Base-by-base conservation (phyloP, 2,113 vertebrate genomes). In the Alectura lathami region DNA sequence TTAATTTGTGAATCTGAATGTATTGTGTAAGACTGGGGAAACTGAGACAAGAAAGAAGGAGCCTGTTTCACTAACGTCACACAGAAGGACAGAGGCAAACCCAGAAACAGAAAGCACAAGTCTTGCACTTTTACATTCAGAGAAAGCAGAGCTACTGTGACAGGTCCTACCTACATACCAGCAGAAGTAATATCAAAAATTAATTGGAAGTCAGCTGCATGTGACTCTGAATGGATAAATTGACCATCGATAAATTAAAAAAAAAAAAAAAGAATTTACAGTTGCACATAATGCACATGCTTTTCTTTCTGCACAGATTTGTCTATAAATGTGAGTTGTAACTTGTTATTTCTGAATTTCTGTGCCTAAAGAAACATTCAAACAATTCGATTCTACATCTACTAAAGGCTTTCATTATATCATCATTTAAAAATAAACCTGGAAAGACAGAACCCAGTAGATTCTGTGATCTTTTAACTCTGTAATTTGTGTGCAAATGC, bases 171-270 rank as follows among this genome's bases (percentile, higher is more conserved):
- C 9, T 62, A 77, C 17, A 0, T 51, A 80, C 7, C 6, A 72
- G 72, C 24, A 80, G 93, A 93, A 91, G 60, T 60, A 64, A 51
- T 88, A 75, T 38, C n/a, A 86, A 60, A 88, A 91, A 67, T 72
- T 53, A 86, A 75, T 84, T 64, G 50, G 36, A 94, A 47, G 16
- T 80, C 72, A 64, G 38, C 8, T 70, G 24, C 50, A 56, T 43
- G 21, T 67, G n/a, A 17, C 20, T 42, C 22, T 78, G 75, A 86
- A 43, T 64, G 14, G 78, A 73, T 34, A 72, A 63, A 88, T 2
- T 45, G 48, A 17, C 53, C 53, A 56, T 5, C 86, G 22, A 79
- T 67, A 85, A 91, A 11, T 59, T 84, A n/a, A n/a, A 7, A 57
- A 13, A n/a, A 6, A 11, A 11, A 7, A 64, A 59, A 81, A 85